Conservation (phyloP, 2,888 invertebrate species). For the Lasioglossum calceatum region DNA sequence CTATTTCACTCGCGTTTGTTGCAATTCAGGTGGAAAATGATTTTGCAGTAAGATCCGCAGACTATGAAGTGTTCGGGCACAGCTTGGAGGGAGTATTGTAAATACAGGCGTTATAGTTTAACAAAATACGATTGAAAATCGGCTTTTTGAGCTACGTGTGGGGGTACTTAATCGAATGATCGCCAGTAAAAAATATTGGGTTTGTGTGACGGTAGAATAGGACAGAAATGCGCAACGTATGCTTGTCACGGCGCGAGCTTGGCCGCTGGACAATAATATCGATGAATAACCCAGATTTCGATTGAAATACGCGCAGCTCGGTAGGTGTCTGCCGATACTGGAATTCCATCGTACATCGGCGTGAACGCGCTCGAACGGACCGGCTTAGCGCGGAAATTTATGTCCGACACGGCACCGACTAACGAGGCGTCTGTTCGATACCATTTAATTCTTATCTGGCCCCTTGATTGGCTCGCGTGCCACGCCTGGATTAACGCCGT, state of each 20-base stretch:
- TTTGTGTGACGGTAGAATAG: no score
- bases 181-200: background rate
- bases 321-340: constrained; percentile 36
- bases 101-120: background rate
- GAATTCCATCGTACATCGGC: constrained; percentile 37
- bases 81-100: background rate
- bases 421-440: constrained; percentile 72
- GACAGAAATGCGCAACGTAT: constrained; percentile 17
- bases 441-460: constrained; percentile 76
- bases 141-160: background rate
- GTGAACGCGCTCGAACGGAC: constrained; percentile 42
- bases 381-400: constrained; percentile 68
- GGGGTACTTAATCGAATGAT: background rate
- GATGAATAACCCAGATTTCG: constrained; percentile 49
- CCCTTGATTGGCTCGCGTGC: constrained; percentile 78
- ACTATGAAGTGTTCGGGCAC: background rate
- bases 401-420: constrained; percentile 61
- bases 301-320: constrained; percentile 44
- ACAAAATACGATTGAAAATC: background rate
- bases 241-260: constrained; percentile 22
- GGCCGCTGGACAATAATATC: constrained; percentile 38
- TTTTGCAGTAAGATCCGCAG: background rate
- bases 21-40: background rate
- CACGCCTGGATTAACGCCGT: constrained; percentile 73
- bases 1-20: background rate